A percentile compares a stretch with the other conserved stretches of the same genome.
phyloP scores from a whole-genome alignment of 1,140 invertebrate species.

The Piezodorus guildinii region DNA sequence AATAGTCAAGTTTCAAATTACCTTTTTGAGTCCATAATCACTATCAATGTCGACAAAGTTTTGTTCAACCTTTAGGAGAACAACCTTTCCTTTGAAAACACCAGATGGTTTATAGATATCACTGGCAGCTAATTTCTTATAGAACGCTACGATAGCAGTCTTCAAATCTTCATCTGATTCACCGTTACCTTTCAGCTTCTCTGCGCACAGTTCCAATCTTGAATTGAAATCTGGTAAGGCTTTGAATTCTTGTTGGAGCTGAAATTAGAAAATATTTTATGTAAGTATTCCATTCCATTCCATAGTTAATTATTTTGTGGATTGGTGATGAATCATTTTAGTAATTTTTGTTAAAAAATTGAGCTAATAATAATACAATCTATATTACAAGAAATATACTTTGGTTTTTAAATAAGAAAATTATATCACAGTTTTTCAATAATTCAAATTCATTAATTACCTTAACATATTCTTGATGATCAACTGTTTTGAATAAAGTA shows the following conservation, averaged over 20 bases:
- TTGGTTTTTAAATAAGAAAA: too few relatives aligned
- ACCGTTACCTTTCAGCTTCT: slow-evolving; percentile 44
- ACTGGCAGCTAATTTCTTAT: slow-evolving; percentile 57
- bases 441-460: slow-evolving; percentile 34
- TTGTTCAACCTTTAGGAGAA: slow-evolving; percentile 67
- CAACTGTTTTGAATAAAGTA: slow-evolving; percentile 50
- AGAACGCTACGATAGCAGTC: slow-evolving; percentile 44
- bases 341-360: too few relatives aligned
- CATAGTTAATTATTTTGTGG: too few relatives aligned
- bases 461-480: slow-evolving; percentile 54
- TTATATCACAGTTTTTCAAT: neutral
- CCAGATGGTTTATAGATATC: slow-evolving; percentile 56
- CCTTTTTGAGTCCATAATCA: slow-evolving; percentile 69
- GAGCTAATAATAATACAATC: neutral
- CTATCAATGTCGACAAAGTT: slow-evolving; percentile 58
- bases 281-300: too few relatives aligned
- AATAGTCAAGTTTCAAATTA: slow-evolving; percentile 34
- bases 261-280: neutral
- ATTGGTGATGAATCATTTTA: too few relatives aligned
- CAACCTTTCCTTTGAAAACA: slow-evolving; percentile 54
- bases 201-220: slow-evolving; percentile 39
- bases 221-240: slow-evolving; percentile 39
- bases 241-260: slow-evolving; percentile 46
- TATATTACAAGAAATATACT: slow-evolving; percentile 6
- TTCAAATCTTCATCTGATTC: slow-evolving; percentile 1